A percentile compares a stretch with the other conserved stretches of the same genome.
Evolutionary conservation across 1,140 invertebrate genomes (phyloP).

Genomic region (Heliconius himera): DNA sequence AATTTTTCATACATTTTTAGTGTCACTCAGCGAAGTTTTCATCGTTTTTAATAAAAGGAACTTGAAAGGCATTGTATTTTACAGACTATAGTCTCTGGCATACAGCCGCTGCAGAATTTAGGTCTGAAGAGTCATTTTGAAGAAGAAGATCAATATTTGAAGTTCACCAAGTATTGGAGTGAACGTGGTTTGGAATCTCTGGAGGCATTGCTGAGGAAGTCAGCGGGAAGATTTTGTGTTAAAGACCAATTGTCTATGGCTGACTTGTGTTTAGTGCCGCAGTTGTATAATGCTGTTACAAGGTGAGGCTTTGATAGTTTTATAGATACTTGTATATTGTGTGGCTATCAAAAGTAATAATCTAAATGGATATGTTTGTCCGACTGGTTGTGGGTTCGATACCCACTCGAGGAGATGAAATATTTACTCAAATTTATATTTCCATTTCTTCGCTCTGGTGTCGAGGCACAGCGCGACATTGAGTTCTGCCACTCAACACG

Average conservation of each 20-base stretch:
- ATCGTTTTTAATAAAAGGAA: constrained; percentile 11
- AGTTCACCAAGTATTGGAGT: constrained; percentile 93
- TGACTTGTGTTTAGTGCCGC: constrained; percentile 96
- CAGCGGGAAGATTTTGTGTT: constrained; percentile 94
- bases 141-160: constrained; percentile 87
- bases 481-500: too few relatives aligned
- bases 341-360: not conserved
- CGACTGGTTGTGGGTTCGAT: too few relatives aligned
- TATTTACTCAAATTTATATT: too few relatives aligned
- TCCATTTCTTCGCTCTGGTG: too few relatives aligned
- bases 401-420: too few relatives aligned
- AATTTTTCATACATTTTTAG: not conserved
- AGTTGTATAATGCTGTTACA: constrained; percentile 90
- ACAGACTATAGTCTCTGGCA: constrained; percentile 93
- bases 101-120: constrained; percentile 97
- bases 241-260: constrained; percentile 95
- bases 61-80: constrained; percentile 81
- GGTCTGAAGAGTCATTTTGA: constrained; percentile 89
- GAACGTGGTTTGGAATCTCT: constrained; percentile 92
- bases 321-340: not conserved
- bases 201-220: constrained; percentile 90
- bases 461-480: too few relatives aligned
- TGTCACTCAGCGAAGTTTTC: not conserved
- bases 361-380: too few relatives aligned
- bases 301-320: constrained; percentile 70